Conservation (phyloP, 1,140 invertebrate species). For the Lordiphosa collinella region DNA sequence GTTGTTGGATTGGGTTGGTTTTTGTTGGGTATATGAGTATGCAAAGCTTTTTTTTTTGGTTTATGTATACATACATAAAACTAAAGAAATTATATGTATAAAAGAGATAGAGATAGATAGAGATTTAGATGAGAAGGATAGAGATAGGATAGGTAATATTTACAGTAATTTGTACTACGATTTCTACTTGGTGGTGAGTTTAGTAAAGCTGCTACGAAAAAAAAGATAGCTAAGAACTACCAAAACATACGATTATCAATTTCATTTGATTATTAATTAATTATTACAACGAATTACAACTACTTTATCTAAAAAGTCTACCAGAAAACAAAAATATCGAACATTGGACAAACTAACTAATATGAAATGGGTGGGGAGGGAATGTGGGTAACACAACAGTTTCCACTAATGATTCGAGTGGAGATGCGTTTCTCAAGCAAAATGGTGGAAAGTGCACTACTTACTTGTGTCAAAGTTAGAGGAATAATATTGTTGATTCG, state of each 20-base stretch:
- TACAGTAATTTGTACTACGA: constrained; percentile 42
- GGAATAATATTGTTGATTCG: constrained; percentile 83
- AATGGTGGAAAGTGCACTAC: constrained; percentile 59
- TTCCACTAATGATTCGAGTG: constrained; percentile 20
- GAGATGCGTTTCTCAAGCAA: constrained; percentile 12
- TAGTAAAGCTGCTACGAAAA: constrained; percentile 71
- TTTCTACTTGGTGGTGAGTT: constrained; percentile 67
- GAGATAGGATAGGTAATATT: constrained; percentile 32
- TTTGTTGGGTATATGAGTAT: constrained; percentile 68
- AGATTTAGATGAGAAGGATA: constrained; percentile 23
- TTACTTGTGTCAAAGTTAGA: constrained; percentile 86
- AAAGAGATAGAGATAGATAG: constrained; percentile 36
- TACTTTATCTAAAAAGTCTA: constrained; percentile 11
- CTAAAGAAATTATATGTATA: constrained; percentile 49
- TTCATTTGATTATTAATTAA: too few relatives aligned
- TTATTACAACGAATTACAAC: constrained; percentile 16
- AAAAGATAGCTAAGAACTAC: constrained; percentile 5
- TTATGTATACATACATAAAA: constrained; percentile 57
- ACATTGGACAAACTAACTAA: constrained; percentile 10
- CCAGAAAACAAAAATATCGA: constrained; percentile 12
- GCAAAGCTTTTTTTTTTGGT: constrained; percentile 67
- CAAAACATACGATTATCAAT: too few relatives aligned
- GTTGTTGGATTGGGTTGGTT: constrained; percentile 14
- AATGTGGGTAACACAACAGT: not conserved
- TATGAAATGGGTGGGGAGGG: not conserved